phyloP scores from a whole-genome alignment of 2,888 invertebrate genomes.

The Lepidonotus clava region DNA sequence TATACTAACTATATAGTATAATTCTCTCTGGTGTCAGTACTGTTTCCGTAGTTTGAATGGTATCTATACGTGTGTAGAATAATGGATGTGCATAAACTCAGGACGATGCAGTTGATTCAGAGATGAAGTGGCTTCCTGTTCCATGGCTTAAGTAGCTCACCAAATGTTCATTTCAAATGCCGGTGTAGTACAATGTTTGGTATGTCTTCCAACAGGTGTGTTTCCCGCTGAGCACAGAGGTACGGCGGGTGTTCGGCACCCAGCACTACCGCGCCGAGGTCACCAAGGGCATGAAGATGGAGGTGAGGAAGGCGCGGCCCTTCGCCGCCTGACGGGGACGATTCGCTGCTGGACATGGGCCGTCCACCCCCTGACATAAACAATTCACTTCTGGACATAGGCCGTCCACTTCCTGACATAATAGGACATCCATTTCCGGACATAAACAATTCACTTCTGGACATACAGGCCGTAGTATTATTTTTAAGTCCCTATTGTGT shows the following conservation, averaged over 20 bases:
- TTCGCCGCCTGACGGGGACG: neutral
- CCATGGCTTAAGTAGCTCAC: neutral
- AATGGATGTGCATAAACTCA: neutral
- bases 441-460: too few species aligned
- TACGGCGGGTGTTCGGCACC: neutral
- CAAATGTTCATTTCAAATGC: neutral
- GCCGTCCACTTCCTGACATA: too few species aligned
- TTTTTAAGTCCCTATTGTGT: too few species aligned
- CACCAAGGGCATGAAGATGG: conserved; percentile 11
- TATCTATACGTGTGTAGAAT: neutral
- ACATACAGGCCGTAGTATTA: too few species aligned
- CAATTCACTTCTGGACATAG: too few species aligned
- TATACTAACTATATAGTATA: too few species aligned
- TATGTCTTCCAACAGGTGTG: neutral
- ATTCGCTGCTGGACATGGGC: too few species aligned
- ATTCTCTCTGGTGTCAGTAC: conserved; percentile 37
- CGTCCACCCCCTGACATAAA: too few species aligned
- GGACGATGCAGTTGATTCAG: neutral
- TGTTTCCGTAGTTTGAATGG: neutral
- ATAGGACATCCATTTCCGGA: too few species aligned
- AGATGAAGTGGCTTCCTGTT: neutral
- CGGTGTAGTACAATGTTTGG: neutral
- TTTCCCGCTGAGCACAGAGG: conserved; percentile 19
- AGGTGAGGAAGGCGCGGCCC: neutral
- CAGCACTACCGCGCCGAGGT: neutral